A percentile compares a stretch with the other conserved stretches of the same genome.
phyloP scores from a whole-genome alignment of 30 jellyfish, hydroid and myxozoan species.

The Haliclystus octoradiatus region DNA sequence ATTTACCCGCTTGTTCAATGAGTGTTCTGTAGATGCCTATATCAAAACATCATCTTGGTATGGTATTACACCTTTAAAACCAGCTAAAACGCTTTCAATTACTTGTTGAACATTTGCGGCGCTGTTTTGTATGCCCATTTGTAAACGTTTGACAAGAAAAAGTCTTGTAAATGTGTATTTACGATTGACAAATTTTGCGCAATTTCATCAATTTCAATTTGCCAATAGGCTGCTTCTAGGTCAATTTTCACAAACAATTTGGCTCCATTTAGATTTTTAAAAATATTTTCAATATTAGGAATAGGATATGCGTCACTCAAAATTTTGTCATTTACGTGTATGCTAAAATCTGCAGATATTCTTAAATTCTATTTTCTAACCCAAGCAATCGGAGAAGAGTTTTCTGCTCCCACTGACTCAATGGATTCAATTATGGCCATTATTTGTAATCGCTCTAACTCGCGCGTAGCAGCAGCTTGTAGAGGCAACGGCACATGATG shows the following conservation, averaged over 20 bases:
- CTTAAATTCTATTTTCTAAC: no score
- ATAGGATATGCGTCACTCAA: no score
- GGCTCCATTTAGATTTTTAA: not conserved
- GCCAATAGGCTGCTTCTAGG: not conserved
- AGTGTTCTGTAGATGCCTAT: not conserved
- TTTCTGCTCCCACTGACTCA: no score
- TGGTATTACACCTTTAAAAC: not conserved
- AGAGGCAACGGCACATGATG: no score
- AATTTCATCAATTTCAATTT: not conserved
- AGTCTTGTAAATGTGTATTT: not conserved
- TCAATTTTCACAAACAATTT: not conserved
- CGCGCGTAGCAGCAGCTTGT: no score
- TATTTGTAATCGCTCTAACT: no score
- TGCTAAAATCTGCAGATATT: no score
- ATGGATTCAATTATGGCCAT: no score
- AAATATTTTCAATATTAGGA: not conserved
- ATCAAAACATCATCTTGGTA: not conserved
- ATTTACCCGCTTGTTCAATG: not conserved
- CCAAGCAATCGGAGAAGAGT: no score
- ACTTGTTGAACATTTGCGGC: not conserved
- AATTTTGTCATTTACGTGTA: no score
- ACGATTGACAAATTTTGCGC: not conserved
- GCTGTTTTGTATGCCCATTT: not conserved
- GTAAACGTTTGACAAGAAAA: not conserved
- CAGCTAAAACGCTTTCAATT: not conserved